Percentiles rank a stretch among this genome's conserved stretches.
Evolutionary conservation across 2,113 vertebrate species (phyloP).

Genomic region (Pituophis catenifer): DNA sequence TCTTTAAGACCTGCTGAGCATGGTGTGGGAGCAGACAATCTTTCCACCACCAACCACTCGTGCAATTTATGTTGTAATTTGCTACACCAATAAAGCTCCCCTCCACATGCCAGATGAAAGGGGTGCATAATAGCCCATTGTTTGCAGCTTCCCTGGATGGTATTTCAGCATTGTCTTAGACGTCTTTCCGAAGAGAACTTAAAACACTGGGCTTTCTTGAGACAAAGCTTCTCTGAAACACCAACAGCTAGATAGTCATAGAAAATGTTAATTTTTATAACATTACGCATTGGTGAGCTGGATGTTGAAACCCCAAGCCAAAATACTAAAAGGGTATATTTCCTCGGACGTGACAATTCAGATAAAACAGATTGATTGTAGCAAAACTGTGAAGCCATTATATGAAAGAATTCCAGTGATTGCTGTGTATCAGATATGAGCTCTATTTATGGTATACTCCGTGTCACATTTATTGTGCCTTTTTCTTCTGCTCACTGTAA

Average conservation of each 20-base stretch:
- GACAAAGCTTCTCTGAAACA: conserved; percentile 47
- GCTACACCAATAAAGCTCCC: conserved; percentile 40
- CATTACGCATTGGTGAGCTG: conserved; percentile 31
- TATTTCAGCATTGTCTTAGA: conserved; percentile 60
- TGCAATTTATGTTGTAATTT: conserved; percentile 49
- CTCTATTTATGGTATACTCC: not conserved
- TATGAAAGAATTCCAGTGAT: not conserved
- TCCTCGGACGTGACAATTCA: not conserved
- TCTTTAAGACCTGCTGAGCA: not conserved
- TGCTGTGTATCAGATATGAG: not conserved
- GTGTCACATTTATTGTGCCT: not conserved
- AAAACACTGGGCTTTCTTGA: conserved; percentile 55
- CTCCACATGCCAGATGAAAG: conserved; percentile 39
- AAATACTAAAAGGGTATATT: not conserved
- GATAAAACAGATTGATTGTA: not conserved
- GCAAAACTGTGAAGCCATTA: not conserved
- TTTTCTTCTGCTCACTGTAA: not conserved
- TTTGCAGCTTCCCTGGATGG: conserved; percentile 54
- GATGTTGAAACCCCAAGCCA: conserved; percentile 26
- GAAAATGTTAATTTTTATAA: conserved; percentile 52
- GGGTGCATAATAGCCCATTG: conserved; percentile 48
- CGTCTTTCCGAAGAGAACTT: conserved; percentile 47
- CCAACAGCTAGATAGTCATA: conserved; percentile 35
- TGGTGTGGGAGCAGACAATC: not conserved
- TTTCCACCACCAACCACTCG: conserved; percentile 27